Base-by-base conservation (phyloP, 2,797 vertebrate species). In the Poecilia velifera region DNA sequence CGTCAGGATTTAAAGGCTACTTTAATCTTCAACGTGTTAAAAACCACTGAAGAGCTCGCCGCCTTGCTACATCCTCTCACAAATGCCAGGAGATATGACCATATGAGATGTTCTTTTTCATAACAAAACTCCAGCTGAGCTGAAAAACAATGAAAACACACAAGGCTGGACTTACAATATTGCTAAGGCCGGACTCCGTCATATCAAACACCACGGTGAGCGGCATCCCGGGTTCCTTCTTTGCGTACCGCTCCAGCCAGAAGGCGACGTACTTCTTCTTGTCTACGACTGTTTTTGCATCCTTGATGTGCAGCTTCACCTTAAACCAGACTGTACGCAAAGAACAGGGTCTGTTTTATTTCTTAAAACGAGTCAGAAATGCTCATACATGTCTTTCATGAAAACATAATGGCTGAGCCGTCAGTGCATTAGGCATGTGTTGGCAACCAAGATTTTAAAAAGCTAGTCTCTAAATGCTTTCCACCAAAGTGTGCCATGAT, bases 201-300 rank as follows among this genome's bases (percentile, higher is more conserved):
- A 99, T 97, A 94, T 99, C 98, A 86, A 99, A 99, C 74, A 99
- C 96, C 53, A 99, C 97, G 0, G 98, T 99, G 79, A 99, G 89
- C 0, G 97, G 97, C 89, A 98, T 99, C 62, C 98, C 98, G 2
- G 97, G 97, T 85, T 99, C 98, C 80, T 97, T 97, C 81, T 96
- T 98, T 13, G 97, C 94, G 79, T 99, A 98, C 8, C 97, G 96
- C 90, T 99, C 98, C 92, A 99, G 85, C 98, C 98, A 99, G 94
- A 99, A 99, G 22, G 98, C 98, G 2, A 98, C 95, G 20, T 98
- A 97, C 87, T 97, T 97, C 96, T 98, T 99, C 94, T 98, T 99
- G 78, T 99, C 98, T 83, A 95, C 9, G 4, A 93, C 87, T 0
- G 96, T 96, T 94, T 98, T 99, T 66, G 96, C 77, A 90, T 99